Evolutionary conservation across 2,113 vertebrate species (phyloP).

Genomic region (Psilopsiagon aymara): DNA sequence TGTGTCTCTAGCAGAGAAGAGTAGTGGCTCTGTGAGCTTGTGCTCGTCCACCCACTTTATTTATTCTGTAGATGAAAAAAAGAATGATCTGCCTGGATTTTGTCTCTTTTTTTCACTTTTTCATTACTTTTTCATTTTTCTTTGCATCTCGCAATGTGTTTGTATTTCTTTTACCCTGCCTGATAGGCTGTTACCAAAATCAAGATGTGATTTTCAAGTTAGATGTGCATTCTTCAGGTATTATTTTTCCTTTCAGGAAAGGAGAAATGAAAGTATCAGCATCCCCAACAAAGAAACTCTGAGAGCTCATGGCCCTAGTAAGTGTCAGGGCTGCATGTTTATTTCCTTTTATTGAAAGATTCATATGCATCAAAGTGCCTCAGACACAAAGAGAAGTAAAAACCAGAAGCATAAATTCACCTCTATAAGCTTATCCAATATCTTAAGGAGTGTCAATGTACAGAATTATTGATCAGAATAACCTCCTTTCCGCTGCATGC

Average conservation of each 20-base stretch:
- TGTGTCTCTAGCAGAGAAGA: background rate
- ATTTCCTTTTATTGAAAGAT: background rate
- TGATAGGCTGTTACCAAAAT: background rate
- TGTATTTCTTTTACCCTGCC: background rate
- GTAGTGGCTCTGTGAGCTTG: background rate
- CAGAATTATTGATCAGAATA: slow-evolving; percentile 19
- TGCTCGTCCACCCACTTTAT: background rate
- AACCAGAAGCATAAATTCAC: background rate
- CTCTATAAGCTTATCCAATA: background rate
- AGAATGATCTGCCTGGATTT: background rate
- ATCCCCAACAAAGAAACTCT: background rate
- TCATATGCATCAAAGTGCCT: background rate
- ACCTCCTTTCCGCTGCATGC: background rate
- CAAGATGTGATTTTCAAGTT: background rate
- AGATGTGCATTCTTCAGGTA: background rate
- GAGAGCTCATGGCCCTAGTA: background rate
- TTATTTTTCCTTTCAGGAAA: background rate
- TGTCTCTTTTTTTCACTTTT: background rate
- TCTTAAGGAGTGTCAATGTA: background rate
- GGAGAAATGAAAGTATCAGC: background rate
- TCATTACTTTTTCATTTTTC: background rate
- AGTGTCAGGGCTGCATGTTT: accelerated
- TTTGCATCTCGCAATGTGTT: background rate
- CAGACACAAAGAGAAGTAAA: background rate
- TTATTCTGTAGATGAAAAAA: background rate